Percentiles rank a stretch among this genome's conserved stretches.
These are phyloP conservation scores for Phortica okadai DNA, from an alignment of 2,888 invertebrate genomes.

Conservation along the genomic window DNA sequence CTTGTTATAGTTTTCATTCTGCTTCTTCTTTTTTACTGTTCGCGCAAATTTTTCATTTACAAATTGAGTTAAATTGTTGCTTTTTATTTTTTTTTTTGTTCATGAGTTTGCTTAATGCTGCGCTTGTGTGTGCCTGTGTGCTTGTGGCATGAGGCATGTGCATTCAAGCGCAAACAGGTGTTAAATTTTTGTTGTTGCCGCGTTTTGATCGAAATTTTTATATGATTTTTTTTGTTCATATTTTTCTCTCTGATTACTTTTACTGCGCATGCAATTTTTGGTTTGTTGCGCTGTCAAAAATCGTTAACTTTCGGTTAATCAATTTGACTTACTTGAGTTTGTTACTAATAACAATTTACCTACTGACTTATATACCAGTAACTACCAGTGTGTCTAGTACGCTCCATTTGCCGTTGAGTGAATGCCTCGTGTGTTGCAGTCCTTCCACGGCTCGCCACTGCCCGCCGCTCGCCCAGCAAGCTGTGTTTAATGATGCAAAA, in stretches of 20 bases:
- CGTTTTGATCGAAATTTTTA: not conserved
- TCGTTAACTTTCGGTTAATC: constrained; percentile 24
- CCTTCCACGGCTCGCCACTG: not conserved
- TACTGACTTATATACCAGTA: constrained; percentile 60
- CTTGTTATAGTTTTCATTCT: constrained; percentile 56
- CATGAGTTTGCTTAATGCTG: not conserved
- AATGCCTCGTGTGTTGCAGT: not conserved
- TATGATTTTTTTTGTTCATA: too few relatives aligned
- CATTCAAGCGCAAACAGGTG: constrained; percentile 13
- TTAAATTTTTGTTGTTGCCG: constrained; percentile 10
- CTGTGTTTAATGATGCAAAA: constrained; percentile 25
- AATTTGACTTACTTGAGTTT: not conserved
- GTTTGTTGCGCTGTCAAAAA: constrained; percentile 28
- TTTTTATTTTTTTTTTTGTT: not conserved
- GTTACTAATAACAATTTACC: constrained; percentile 64
- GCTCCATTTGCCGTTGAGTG: not conserved
- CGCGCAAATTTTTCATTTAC: not conserved
- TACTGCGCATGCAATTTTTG: constrained; percentile 54
- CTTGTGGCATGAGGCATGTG: not conserved
- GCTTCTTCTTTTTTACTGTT: not conserved
- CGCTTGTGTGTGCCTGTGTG: not conserved
- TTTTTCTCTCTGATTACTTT: not conserved
- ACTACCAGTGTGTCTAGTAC: too few relatives aligned
- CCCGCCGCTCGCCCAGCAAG: not conserved
- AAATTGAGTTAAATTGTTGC: not conserved